A percentile compares a stretch with the other conserved stretches of the same genome.
Evolutionary conservation across 2,113 vertebrate species (phyloP).

Genomic region (Puma concolor): DNA sequence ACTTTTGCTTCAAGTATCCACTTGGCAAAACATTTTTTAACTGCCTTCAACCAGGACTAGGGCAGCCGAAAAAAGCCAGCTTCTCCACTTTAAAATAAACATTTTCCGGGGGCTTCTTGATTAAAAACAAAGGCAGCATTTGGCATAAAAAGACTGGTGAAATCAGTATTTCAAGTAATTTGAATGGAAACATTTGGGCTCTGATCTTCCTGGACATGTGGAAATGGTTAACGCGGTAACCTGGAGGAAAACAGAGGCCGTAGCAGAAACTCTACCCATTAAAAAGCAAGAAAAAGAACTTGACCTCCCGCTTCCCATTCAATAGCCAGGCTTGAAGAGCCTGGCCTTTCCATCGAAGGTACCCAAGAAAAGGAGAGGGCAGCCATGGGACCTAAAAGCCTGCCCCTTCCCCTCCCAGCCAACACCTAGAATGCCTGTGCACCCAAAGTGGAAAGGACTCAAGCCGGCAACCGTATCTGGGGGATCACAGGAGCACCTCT

Average conservation of each 20-base stretch:
- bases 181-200: not conserved
- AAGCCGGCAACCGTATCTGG: not conserved
- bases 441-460: not conserved
- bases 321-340: not conserved
- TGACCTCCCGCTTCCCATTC: not conserved
- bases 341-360: not conserved
- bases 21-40: constrained; percentile 6
- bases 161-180: not conserved
- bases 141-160: not conserved
- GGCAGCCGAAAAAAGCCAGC: not conserved
- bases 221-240: constrained; percentile 23
- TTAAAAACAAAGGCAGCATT: constrained; percentile 40
- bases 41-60: not conserved
- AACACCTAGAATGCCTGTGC: not conserved
- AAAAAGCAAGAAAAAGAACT: not conserved
- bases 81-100: constrained; percentile 17
- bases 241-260: not conserved
- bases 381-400: not conserved
- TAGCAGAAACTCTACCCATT: not conserved
- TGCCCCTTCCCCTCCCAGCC: not conserved
- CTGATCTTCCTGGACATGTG: not conserved
- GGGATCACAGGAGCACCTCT: not conserved
- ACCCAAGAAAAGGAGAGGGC: not conserved
- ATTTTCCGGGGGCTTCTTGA: not conserved
- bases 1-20: not conserved